Evolutionary conservation across 1,140 invertebrate species (phyloP).

Genomic region (Drosophila kohkoa): DNA sequence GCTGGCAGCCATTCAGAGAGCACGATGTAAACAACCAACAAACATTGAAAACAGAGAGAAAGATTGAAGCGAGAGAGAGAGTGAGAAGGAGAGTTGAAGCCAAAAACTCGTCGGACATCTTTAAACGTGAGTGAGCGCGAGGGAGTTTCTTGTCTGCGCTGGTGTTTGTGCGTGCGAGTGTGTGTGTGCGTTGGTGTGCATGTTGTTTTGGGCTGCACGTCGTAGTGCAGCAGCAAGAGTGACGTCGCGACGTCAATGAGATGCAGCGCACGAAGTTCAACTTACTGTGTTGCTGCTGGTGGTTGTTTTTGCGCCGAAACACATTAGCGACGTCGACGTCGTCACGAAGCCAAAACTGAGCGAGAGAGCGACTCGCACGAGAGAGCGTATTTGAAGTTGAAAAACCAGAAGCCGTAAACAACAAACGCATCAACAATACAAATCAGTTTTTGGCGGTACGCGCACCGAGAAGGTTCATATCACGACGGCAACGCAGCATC

Average conservation of each 20-base stretch:
- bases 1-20: constrained; percentile 7
- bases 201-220: constrained; percentile 23
- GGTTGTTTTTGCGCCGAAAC: constrained; percentile 34
- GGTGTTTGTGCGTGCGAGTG: constrained; percentile 14
- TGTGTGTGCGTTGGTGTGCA: constrained; percentile 17
- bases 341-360: constrained; percentile 16
- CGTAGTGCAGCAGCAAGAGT: constrained; percentile 34
- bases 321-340: constrained; percentile 27
- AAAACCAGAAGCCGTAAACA: constrained; percentile 74
- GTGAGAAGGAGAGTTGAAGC: constrained; percentile 15
- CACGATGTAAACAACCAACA: constrained; percentile 34
- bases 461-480: constrained; percentile 54
- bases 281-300: constrained; percentile 36
- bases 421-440: constrained; percentile 67
- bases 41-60: constrained; percentile 26
- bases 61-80: constrained; percentile 7
- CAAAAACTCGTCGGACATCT: constrained; percentile 46
- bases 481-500: not conserved
- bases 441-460: constrained; percentile 82
- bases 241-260: constrained; percentile 40
- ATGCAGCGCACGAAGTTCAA: constrained; percentile 47
- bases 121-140: constrained; percentile 28
- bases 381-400: constrained; percentile 48
- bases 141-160: constrained; percentile 38
- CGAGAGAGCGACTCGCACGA: not conserved